phyloP scores from a whole-genome alignment of 2,113 vertebrate species.

The Theropithecus gelada region DNA sequence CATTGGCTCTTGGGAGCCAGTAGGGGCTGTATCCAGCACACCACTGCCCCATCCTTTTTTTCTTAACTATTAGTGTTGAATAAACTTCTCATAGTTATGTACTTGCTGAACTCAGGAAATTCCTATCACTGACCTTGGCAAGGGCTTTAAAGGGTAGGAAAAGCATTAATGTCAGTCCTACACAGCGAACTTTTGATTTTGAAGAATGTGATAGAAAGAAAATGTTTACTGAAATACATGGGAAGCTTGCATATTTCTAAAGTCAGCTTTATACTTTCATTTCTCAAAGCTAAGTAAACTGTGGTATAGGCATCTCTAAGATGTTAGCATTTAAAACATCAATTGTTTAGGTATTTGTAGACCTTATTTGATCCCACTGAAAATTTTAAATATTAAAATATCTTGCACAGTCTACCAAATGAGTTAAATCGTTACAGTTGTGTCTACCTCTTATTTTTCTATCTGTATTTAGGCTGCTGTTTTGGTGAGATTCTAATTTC shows the following conservation, averaged over 20 bases:
- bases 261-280: neutral
- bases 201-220: neutral
- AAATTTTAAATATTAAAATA: constrained; percentile 36
- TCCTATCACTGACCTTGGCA: neutral
- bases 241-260: rapidly evolving
- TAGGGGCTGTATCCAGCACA: neutral
- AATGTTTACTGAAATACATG: neutral
- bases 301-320: neutral
- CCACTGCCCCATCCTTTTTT: neutral
- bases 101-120: constrained; percentile 33
- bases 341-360: constrained; percentile 15
- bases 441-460: constrained; percentile 78
- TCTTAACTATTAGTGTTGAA: constrained; percentile 45
- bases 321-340: constrained; percentile 15
- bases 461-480: constrained; percentile 56
- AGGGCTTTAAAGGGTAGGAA: neutral
- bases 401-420: constrained; percentile 45
- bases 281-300: neutral
- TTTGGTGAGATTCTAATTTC: neutral
- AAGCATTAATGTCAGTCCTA: neutral
- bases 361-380: constrained; percentile 28
- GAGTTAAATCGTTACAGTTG: constrained; percentile 53
- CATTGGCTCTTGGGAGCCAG: neutral
- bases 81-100: neutral
- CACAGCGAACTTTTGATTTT: neutral